Evolutionary conservation across 1,140 invertebrate genomes (phyloP).

Genomic region (Drosophila simulans): DNA sequence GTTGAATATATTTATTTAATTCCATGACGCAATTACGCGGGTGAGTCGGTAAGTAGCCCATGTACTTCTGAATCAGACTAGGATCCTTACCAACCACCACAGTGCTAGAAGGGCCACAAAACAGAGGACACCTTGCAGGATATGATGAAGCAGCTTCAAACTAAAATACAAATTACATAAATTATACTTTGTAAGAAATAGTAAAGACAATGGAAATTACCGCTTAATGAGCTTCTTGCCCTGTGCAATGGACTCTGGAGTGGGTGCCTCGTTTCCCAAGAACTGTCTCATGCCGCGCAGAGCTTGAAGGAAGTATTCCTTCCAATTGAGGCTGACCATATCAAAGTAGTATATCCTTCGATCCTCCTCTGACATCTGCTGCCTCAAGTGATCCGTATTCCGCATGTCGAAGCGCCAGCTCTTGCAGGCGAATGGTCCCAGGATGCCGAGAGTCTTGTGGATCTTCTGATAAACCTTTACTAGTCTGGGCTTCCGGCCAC

Average conservation of each 20-base stretch:
- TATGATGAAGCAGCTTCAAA: conserved; percentile 7
- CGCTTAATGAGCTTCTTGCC: conserved; percentile 11
- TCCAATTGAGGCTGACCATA: conserved; percentile 88
- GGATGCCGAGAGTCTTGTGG: conserved; percentile 87
- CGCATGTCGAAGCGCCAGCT: conserved; percentile 89
- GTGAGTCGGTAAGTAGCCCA: too few species aligned
- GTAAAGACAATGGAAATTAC: conserved; percentile 3
- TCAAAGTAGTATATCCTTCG: conserved; percentile 88
- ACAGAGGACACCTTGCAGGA: conserved; percentile 2
- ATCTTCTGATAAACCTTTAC: conserved; percentile 89
- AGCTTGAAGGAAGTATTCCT: conserved; percentile 86
- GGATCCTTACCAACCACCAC: conserved; percentile 6
- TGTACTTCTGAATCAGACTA: not conserved
- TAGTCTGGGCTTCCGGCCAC: conserved; percentile 84
- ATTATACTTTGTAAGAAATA: not conserved
- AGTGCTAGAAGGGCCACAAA: not conserved
- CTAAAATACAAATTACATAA: not conserved
- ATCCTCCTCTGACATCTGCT: conserved; percentile 87
- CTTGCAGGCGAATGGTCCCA: conserved; percentile 89
- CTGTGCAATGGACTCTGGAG: conserved; percentile 85
- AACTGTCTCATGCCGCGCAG: conserved; percentile 88
- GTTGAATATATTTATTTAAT: too few species aligned
- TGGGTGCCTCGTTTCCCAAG: conserved; percentile 88
- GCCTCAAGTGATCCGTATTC: conserved; percentile 87
- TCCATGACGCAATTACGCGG: too few species aligned